Evolutionary conservation across 2,888 invertebrate species (phyloP).

Genomic region (Nemotelus nigrinus): DNA sequence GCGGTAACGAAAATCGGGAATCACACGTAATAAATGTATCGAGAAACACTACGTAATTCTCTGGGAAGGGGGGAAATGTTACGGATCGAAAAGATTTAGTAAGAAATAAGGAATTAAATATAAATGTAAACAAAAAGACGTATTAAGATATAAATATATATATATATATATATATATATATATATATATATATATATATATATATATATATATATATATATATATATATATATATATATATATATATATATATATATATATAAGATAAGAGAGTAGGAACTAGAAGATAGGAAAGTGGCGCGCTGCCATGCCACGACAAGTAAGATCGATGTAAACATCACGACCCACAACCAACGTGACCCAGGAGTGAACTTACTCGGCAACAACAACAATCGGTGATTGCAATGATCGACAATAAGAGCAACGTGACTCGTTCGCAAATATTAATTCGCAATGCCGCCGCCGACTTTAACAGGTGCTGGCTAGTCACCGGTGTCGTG

Average conservation of each 20-base stretch:
- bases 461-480: too few species aligned
- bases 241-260: background rate
- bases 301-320: background rate
- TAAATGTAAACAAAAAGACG: too few species aligned
- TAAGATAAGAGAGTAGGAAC: background rate
- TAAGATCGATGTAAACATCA: too few species aligned
- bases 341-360: too few species aligned
- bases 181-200: background rate
- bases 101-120: too few species aligned
- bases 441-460: conserved; percentile 48
- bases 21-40: too few species aligned
- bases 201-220: background rate
- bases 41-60: too few species aligned
- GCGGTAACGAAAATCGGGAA: too few species aligned
- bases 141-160: background rate
- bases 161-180: background rate
- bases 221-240: too few species aligned
- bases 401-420: conserved; percentile 56
- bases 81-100: too few species aligned
- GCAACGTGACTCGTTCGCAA: conserved; percentile 64
- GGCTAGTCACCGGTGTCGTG: too few species aligned
- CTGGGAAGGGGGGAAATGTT: too few species aligned
- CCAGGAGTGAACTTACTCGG: conserved; percentile 54
- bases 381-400: conserved; percentile 60
- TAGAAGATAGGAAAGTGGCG: background rate